A percentile compares a stretch with the other conserved stretches of the same genome.
These are phyloP conservation scores for Rhynchomys soricoides DNA, from an alignment of 2,113 vertebrate genomes.

Conservation along the genomic window DNA sequence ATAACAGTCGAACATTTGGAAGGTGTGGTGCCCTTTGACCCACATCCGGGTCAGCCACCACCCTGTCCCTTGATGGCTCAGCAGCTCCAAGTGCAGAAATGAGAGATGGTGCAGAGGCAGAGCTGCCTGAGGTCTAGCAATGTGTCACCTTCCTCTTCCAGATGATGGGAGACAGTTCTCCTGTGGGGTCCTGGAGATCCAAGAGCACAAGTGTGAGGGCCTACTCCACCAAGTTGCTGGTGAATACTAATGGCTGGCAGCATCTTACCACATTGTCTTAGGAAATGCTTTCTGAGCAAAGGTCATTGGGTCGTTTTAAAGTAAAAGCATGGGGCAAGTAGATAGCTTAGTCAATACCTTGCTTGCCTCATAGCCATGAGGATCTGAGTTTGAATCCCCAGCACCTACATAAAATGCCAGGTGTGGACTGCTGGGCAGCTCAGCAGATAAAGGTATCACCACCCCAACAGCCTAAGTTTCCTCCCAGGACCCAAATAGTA, in stretches of 20 bases:
- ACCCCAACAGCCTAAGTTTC: not conserved
- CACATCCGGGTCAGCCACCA: not conserved
- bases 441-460: not conserved
- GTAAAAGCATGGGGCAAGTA: not conserved
- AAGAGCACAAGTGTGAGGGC: not conserved
- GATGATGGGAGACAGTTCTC: fast-evolving
- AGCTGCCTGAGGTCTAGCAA: not conserved
- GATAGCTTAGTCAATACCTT: not conserved
- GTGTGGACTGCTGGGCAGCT: not conserved
- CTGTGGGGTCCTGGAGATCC: fast-evolving
- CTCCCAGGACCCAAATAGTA: not conserved
- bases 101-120: not conserved
- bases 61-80: not conserved
- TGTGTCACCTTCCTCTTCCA: not conserved
- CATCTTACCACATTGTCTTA: not conserved
- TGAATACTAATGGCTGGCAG: not conserved
- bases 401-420: not conserved
- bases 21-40: not conserved
- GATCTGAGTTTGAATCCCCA: not conserved
- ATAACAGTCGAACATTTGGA: not conserved
- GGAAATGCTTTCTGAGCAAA: not conserved
- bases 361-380: not conserved
- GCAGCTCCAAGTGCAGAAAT: not conserved
- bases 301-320: fast-evolving
- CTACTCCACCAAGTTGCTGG: not conserved